These are phyloP conservation scores for Conops quadrifasciatus DNA, from an alignment of 2,888 invertebrate species.

Conservation along the genomic window DNA sequence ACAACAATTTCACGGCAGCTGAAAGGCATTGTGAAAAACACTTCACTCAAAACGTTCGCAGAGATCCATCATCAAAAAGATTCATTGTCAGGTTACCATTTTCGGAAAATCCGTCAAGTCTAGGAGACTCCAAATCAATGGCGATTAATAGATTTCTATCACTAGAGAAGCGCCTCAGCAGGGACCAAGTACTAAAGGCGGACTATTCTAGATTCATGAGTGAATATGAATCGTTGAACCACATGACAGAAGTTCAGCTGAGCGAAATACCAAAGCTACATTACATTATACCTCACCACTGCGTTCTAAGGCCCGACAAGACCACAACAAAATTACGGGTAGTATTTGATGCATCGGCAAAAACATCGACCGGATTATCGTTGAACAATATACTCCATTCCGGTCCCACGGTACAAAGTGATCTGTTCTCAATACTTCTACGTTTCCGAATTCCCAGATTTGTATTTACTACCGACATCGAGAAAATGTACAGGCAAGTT, in stretches of 20 bases:
- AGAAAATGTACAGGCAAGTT: constrained; percentile 50
- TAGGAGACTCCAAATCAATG: constrained; percentile 27
- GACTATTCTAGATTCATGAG: constrained; percentile 32
- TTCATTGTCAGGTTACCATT: constrained; percentile 34
- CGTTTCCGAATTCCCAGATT: constrained; percentile 34
- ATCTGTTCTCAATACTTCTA: constrained; percentile 36
- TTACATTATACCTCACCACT: constrained; percentile 37
- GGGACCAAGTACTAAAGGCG: constrained; percentile 17
- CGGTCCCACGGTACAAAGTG: constrained; percentile 38
- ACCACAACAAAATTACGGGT: constrained; percentile 36
- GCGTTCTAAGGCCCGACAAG: constrained; percentile 35
- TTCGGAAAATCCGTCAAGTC: constrained; percentile 17
- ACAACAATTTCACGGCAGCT: no score
- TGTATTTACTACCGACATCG: constrained; percentile 34
- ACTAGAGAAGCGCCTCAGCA: constrained; percentile 22
- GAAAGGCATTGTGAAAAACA: no score
- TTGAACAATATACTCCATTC: constrained; percentile 34
- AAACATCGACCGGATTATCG: neutral
- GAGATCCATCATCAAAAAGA: constrained; percentile 23
- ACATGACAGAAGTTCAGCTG: constrained; percentile 23
- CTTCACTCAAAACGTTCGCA: no score
- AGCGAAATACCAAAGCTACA: constrained; percentile 8
- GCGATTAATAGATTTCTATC: constrained; percentile 24
- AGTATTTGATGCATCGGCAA: constrained; percentile 37
- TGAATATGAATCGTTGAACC: constrained; percentile 30